A percentile compares a stretch with the other conserved stretches of the same genome.
Conservation (phyloP, 2,113 vertebrate species). For the Muscicapa adusta region DNA sequence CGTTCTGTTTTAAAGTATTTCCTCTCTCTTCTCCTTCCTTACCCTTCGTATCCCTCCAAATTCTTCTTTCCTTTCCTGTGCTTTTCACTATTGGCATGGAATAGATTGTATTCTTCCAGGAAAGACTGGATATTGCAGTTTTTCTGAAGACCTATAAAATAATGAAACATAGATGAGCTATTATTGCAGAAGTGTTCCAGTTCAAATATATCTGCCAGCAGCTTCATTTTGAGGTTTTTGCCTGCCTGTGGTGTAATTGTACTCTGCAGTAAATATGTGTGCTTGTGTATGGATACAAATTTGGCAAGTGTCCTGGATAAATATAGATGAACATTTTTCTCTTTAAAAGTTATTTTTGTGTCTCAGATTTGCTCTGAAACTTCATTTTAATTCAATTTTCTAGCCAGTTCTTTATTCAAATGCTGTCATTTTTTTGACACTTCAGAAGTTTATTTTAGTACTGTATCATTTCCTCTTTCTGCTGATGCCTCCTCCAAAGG, state of each 20-base stretch:
- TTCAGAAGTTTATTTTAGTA: constrained; percentile 32
- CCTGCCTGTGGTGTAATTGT: neutral
- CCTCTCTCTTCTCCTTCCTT: neutral
- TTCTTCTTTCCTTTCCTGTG: neutral
- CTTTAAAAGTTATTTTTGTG: constrained; percentile 23
- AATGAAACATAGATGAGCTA: neutral
- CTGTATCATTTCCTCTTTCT: constrained; percentile 4
- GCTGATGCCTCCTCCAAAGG: neutral
- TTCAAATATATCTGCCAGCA: neutral
- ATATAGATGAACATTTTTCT: constrained; percentile 29
- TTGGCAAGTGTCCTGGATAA: constrained; percentile 13
- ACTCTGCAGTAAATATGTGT: neutral
- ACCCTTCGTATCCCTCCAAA: rapidly evolving
- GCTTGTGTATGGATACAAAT: neutral
- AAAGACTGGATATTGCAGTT: neutral
- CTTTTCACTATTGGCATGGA: neutral
- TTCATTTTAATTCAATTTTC: constrained; percentile 5
- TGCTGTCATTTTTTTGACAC: constrained; percentile 1
- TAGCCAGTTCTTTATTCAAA: constrained; percentile 18
- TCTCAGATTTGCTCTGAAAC: neutral
- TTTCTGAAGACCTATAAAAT: neutral
- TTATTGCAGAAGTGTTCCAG: neutral
- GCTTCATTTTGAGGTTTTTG: neutral
- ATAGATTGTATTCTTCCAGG: neutral
- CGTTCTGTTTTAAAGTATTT: neutral